A percentile compares a stretch with the other conserved stretches of the same genome.
Conservation (phyloP, 2,888 invertebrate species). For the Metacarcinus magister region DNA sequence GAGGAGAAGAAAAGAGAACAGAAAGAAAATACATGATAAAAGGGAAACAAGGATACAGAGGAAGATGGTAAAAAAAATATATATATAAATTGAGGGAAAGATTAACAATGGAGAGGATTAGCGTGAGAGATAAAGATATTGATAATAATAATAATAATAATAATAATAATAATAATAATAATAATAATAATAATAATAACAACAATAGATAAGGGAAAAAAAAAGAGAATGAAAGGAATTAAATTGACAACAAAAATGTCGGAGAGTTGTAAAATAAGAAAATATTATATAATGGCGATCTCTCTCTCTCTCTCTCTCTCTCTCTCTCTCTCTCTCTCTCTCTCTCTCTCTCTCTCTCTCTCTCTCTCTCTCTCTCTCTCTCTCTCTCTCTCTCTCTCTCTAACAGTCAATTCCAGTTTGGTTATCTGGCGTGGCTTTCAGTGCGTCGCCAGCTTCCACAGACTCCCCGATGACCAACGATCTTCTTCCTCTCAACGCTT, state of each 20-base stretch:
- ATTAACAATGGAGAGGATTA: background rate
- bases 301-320: background rate
- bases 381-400: constrained; percentile 37
- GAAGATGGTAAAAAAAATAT: background rate
- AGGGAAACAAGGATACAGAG: background rate
- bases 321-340: background rate
- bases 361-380: constrained; percentile 57
- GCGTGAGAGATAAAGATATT: background rate
- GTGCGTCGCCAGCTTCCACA: background rate
- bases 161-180: background rate
- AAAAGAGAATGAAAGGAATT: background rate
- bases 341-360: constrained; percentile 3
- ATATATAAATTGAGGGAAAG: background rate
- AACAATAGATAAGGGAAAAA: background rate
- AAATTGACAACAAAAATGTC: background rate
- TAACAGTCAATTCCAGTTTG: constrained; percentile 32
- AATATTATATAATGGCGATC: too few species aligned
- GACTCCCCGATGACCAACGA: constrained; percentile 8
- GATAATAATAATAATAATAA: background rate
- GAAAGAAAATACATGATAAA: background rate
- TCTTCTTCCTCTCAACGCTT: constrained; percentile 19
- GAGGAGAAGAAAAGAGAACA: background rate
- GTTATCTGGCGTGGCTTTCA: constrained; percentile 30
- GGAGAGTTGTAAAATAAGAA: too few species aligned
- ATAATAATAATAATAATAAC: background rate